Evolutionary conservation across 2,888 invertebrate genomes (phyloP), one percentile per base, ranked within the genome.

Genomic region (Euplagia quadripunctaria): DNA sequence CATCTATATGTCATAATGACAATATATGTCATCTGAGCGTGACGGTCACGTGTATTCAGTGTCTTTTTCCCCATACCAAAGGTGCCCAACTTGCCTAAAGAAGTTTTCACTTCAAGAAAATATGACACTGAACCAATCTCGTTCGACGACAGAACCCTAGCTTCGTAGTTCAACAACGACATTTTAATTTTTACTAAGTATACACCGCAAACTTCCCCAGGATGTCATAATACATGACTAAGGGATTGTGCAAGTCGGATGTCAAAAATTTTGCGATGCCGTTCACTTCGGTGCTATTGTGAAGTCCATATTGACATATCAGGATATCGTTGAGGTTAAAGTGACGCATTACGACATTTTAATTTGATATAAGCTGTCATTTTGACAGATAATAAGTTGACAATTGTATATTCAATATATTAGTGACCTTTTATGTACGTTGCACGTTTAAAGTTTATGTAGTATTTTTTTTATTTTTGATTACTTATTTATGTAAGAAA

Each of bases 201-300:
- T 55, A 55, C 7, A 49, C 12, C 12, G 11, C 5, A 12, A 17
- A 20, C 68, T 68, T 55, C 68, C 68, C 42, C 69, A 69, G 69
- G 69, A 69, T 69, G 46, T 61, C 20, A 31, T 43, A 61, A 69
- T 6, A 0, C 0, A 31, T 69, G 61, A 61, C 31, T 69, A 58
- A 69, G 17, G 20, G 8, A 49, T 69, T 69, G 69, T 46, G 58
- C 16, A 69, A 69, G 46, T 46, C 61, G 69, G 46, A 69, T 46
- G 61, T 61, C 43, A 31, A 17, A 16, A 43, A 61, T 68, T 46
- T 46, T 31, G 43, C 58, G 61, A 46, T 46, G 14, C 16, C 42
- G 12, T 58, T 20, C n/a, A 12, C 61, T 55, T 68, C 3, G 49
- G n/a, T 55, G 20, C 31, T 31, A 20, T 58, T 61, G 61, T 68